Percentiles rank a stretch among this genome's conserved stretches.
Conservation (phyloP, 1,140 invertebrate genomes). For the Contarinia nasturtii region DNA sequence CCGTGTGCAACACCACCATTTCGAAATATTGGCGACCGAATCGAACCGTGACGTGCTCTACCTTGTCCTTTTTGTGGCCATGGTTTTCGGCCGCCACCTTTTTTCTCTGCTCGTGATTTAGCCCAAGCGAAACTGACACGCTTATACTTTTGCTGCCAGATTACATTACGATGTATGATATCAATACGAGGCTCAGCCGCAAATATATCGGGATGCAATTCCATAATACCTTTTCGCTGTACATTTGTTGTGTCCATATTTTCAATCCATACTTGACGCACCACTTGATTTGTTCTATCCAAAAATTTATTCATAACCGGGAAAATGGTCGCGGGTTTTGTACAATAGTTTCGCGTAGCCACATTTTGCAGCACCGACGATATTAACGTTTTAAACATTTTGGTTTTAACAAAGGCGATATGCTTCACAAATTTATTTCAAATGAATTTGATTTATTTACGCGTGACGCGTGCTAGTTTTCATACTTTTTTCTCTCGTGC, state of each 20-base stretch:
- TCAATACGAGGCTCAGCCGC: constrained; percentile 68
- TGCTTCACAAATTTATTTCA: too few species aligned
- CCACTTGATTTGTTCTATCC: constrained; percentile 7
- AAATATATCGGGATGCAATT: constrained; percentile 79
- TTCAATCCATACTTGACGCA: constrained; percentile 80
- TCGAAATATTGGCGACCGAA: constrained; percentile 66
- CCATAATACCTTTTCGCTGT: constrained; percentile 63
- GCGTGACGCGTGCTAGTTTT: too few species aligned
- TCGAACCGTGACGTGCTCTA: constrained; percentile 75
- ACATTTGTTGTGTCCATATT: constrained; percentile 63
- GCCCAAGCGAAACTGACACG: constrained; percentile 55
- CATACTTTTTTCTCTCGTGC: too few species aligned
- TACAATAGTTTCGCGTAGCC: too few species aligned
- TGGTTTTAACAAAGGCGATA: too few species aligned
- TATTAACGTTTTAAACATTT: too few species aligned
- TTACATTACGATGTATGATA: constrained; percentile 68
- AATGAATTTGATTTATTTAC: too few species aligned
- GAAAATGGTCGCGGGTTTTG: neutral
- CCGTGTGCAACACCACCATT: constrained; percentile 73
- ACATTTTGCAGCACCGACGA: too few species aligned
- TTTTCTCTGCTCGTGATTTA: constrained; percentile 61
- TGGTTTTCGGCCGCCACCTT: constrained; percentile 75
- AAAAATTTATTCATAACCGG: neutral
- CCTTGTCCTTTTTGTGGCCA: constrained; percentile 92
- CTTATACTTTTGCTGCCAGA: constrained; percentile 75